Percentiles rank a stretch among this genome's conserved stretches.
These are phyloP conservation scores for Alentia gelatinosa DNA, from an alignment of 2,888 invertebrate species.

Conservation along the genomic window DNA sequence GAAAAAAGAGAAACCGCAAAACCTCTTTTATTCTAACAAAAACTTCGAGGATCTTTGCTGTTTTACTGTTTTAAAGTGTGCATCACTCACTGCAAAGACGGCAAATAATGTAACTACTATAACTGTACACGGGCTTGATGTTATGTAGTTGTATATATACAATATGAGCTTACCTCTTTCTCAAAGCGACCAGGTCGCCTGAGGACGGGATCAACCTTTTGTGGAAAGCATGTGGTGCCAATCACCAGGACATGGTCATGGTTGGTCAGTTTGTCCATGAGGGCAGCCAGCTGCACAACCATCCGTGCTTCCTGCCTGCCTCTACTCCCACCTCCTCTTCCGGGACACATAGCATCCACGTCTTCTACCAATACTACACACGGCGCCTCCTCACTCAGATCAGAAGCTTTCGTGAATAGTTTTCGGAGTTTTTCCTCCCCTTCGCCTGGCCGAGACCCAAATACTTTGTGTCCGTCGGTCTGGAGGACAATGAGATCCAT, in stretches of 20 bases:
- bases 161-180: conserved; percentile 81
- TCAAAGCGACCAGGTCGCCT: conserved; percentile 84
- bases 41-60: too few species aligned
- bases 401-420: conserved; percentile 81
- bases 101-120: too few species aligned
- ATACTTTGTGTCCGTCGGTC: conserved; percentile 81
- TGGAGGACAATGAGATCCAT: conserved; percentile 81
- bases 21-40: too few species aligned
- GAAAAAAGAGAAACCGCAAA: too few species aligned
- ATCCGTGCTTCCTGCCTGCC: conserved; percentile 79
- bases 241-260: conserved; percentile 82
- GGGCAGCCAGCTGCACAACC: conserved; percentile 81
- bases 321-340: conserved; percentile 61
- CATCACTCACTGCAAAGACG: too few species aligned
- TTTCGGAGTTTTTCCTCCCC: conserved; percentile 82
- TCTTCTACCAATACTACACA: conserved; percentile 81
- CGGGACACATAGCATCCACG: conserved; percentile 76
- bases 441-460: conserved; percentile 83
- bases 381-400: conserved; percentile 78
- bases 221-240: conserved; percentile 83
- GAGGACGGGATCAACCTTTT: conserved; percentile 81
- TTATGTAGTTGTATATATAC: conserved; percentile 14
- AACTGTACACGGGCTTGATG: too few species aligned
- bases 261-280: conserved; percentile 82
- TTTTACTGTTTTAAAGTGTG: too few species aligned